Base-by-base conservation (phyloP, 2,797 vertebrate species). In the Cossypha heuglini region DNA sequence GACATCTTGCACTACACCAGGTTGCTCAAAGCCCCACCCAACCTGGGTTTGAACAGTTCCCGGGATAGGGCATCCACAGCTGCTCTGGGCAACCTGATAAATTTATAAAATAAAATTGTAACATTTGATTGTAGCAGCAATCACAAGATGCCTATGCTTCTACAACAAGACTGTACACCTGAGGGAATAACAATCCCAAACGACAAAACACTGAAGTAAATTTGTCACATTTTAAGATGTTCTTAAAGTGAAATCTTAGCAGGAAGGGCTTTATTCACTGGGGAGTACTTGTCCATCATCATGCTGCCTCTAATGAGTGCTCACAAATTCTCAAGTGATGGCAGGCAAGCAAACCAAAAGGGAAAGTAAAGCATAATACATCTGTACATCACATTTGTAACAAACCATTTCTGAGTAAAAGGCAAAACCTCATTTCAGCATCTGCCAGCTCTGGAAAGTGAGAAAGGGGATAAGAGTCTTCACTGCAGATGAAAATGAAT, bases 181-280 rank as follows among this genome's bases (percentile, higher is more conserved):
- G 66, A 62, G 76, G 24, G n/a, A 82, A 24, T 28, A 75, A 57
- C 43, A n/a, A 43, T 26, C 43, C 31, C 49, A 86, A 45, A n/a
- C 0, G 0, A 67, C 0, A 3, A 87, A 33, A 46, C 0, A 4
- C 31, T 1, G 0, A 59, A 82, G 25, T 31, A 25, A 46, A 82
- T 42, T 59, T 71, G 29, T 68, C 66, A 79, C n/a, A 68, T 83
- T 80, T 83, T 58, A 72, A 74, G 42, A 77, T 43, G 16, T 16
- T 74, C 54, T 87, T 46, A 52, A 28, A 74, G 24, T 33, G 40
- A 75, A 79, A 86, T 59, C 48, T 40, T 81, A 84, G 16, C 25
- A 72, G n/a, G 26, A 59, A 49, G 29, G 20, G 6, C 25, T 92
- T 83, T 71, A 26, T 40, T 85, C 88, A 64, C 21, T 35, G 40